phyloP scores from a whole-genome alignment of 2,797 vertebrate genomes.

The Podargus strigoides region DNA sequence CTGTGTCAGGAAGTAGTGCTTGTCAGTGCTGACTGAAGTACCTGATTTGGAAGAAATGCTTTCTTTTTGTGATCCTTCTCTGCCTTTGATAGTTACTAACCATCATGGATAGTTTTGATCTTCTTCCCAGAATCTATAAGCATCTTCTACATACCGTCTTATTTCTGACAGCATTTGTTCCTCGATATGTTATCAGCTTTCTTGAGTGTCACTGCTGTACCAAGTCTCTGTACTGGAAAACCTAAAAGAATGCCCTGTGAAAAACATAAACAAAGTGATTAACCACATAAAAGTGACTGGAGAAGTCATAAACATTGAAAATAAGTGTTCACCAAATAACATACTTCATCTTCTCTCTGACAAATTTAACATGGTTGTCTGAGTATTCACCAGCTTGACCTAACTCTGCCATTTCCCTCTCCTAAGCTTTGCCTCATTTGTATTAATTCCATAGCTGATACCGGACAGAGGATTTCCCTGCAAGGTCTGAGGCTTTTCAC shows the following conservation, averaged over 20 bases:
- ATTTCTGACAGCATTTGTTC: neutral
- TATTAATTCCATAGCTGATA: neutral
- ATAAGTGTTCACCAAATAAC: neutral
- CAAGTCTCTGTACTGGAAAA: neutral
- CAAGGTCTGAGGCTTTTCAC: neutral
- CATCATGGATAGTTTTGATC: neutral
- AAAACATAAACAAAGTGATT: conserved; percentile 1
- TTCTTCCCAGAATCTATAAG: neutral
- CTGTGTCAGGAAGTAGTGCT: neutral
- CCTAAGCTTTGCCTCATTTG: neutral
- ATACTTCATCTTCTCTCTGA: neutral
- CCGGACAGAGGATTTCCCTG: neutral
- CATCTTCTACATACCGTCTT: neutral
- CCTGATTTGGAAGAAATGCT: neutral
- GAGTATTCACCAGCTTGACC: neutral
- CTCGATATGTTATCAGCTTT: neutral
- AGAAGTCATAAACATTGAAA: neutral
- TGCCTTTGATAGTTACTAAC: neutral
- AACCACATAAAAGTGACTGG: neutral
- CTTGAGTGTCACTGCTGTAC: neutral
- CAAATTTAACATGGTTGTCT: neutral
- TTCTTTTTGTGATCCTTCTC: neutral
- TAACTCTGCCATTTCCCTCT: neutral
- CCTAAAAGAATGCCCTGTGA: neutral
- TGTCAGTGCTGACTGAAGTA: neutral